Conservation (phyloP, 64 coral and sea anemone genomes). For the Cladopsammia gracilis region DNA sequence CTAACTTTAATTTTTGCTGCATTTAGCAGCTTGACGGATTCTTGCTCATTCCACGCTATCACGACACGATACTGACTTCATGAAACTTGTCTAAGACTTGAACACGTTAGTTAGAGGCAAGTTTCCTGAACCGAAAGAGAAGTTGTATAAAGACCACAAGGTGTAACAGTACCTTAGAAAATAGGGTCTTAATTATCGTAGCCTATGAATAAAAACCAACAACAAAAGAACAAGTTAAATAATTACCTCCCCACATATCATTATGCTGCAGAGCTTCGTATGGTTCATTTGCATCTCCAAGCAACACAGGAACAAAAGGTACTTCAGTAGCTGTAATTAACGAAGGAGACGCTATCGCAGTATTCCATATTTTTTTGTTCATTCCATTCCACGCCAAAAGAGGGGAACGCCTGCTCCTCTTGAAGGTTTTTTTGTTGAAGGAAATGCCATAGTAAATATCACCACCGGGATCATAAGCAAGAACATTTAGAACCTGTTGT, state of each 20-base stretch:
- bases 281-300: background rate
- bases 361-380: background rate
- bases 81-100: too few relatives aligned
- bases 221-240: background rate
- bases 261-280: background rate
- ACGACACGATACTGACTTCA: too few relatives aligned
- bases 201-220: too few relatives aligned
- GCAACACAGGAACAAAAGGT: slow-evolving; percentile 50
- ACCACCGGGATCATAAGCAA: slow-evolving; percentile 8
- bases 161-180: too few relatives aligned
- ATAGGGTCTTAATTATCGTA: too few relatives aligned
- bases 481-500: background rate
- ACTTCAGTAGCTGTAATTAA: slow-evolving; percentile 29
- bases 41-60: too few relatives aligned
- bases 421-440: background rate
- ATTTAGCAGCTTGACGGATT: too few relatives aligned
- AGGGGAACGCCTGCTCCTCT: background rate
- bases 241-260: slow-evolving; percentile 19
- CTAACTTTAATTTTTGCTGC: too few relatives aligned
- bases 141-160: too few relatives aligned
- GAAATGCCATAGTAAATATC: slow-evolving; percentile 28
- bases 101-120: too few relatives aligned
- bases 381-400: slow-evolving; percentile 5
- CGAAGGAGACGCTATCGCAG: background rate
- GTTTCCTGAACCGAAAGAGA: too few relatives aligned